Evolutionary conservation across 2,113 vertebrate genomes (phyloP).

Genomic region (Lophotis ruficrista): DNA sequence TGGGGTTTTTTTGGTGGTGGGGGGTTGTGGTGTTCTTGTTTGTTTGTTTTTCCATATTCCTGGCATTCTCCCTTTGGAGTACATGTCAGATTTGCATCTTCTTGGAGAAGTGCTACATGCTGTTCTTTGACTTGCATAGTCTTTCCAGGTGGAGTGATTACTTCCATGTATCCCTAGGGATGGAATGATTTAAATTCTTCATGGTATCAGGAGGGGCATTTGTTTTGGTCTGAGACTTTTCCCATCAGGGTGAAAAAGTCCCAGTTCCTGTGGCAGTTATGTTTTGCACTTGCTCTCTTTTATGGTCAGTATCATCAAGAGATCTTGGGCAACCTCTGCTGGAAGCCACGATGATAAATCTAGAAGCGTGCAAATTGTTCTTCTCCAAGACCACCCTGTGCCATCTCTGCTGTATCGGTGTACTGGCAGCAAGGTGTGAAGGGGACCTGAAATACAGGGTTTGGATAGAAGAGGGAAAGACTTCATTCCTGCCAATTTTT

Average conservation of each 20-base stretch:
- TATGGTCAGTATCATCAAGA: background rate
- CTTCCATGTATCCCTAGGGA: background rate
- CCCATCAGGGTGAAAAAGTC: background rate
- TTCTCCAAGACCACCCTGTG: background rate
- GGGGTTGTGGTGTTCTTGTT: background rate
- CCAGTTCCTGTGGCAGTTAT: background rate
- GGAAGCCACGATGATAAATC: background rate
- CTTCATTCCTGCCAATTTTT: background rate
- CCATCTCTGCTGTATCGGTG: background rate
- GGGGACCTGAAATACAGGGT: background rate
- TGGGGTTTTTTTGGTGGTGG: background rate
- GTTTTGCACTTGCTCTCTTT: background rate
- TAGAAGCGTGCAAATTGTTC: background rate
- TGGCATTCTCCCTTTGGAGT: background rate
- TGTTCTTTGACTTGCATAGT: background rate
- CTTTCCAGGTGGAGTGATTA: background rate
- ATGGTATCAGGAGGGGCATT: background rate
- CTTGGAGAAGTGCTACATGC: background rate
- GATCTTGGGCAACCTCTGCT: background rate
- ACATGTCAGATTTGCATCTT: background rate
- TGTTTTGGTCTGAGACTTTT: conserved; percentile 2
- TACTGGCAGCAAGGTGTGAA: background rate
- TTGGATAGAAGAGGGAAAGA: background rate
- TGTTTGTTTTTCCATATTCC: background rate
- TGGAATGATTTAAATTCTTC: background rate